A percentile compares a stretch with the other conserved stretches of the same genome.
phyloP scores from a whole-genome alignment of 2,888 invertebrate species.

The Nipponacmea schrenckii region DNA sequence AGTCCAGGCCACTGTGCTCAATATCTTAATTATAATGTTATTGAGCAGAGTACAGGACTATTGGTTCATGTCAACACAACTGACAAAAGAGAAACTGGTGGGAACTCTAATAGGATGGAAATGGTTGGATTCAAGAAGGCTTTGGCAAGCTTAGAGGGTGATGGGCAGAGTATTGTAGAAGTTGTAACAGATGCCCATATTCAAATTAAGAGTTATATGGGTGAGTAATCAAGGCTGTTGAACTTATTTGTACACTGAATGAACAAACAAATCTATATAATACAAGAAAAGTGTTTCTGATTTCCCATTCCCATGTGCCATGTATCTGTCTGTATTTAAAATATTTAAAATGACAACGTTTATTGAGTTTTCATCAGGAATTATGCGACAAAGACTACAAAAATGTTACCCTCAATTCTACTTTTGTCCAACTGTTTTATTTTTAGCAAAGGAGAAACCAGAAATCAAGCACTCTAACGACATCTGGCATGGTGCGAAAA shows the following conservation, averaged over 20 bases:
- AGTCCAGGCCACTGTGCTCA: conserved; percentile 17
- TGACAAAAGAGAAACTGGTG: conserved; percentile 19
- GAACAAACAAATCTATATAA: no score
- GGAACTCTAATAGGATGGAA: conserved; percentile 14
- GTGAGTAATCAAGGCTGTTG: no score
- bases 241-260: no score
- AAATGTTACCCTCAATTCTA: no score
- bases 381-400: no score
- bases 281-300: no score
- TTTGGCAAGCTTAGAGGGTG: not conserved
- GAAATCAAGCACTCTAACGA: not conserved
- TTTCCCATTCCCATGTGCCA: no score
- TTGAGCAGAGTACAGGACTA: conserved; percentile 11
- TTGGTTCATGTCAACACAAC: conserved; percentile 7
- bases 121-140: conserved; percentile 11
- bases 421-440: no score
- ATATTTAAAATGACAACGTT: no score
- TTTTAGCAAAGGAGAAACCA: not conserved
- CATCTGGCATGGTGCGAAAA: not conserved
- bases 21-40: conserved; percentile 12
- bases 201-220: conserved; percentile 27
- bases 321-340: no score
- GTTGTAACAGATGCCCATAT: conserved; percentile 29
- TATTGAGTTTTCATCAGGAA: no score
- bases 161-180: conserved; percentile 17